These are phyloP conservation scores for Anoncus sp. DNA, from an alignment of 2,888 invertebrate genomes.

Conservation along the genomic window DNA sequence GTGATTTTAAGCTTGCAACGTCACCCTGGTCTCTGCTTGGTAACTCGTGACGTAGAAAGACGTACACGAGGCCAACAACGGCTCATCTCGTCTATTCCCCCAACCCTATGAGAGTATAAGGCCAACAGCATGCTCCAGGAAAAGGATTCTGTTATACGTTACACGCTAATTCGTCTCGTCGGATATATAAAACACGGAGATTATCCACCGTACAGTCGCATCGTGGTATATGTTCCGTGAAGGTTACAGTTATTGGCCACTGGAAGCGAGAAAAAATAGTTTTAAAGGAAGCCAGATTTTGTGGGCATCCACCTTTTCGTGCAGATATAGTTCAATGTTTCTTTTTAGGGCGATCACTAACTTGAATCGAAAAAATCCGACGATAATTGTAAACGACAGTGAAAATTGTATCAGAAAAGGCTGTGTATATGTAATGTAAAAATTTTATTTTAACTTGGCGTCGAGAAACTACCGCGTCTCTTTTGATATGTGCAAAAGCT, in stretches of 20 bases:
- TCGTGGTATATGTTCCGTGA: neutral
- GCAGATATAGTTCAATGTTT: no score
- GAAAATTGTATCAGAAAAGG: no score
- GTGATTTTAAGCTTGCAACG: slow-evolving; percentile 40
- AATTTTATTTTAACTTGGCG: no score
- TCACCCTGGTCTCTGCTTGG: neutral
- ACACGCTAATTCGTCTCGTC: slow-evolving; percentile 70
- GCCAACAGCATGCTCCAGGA: slow-evolving; percentile 59
- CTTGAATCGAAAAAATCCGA: no score
- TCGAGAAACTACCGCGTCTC: no score
- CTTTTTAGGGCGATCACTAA: no score
- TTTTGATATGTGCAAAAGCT: no score
- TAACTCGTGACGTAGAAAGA: slow-evolving; percentile 24
- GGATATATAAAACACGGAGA: slow-evolving; percentile 62
- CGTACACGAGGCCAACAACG: slow-evolving; percentile 39
- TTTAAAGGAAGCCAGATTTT: no score
- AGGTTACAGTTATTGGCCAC: slow-evolving; percentile 26
- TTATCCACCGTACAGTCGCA: neutral
- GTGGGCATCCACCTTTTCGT: no score
- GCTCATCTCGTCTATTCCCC: slow-evolving; percentile 28
- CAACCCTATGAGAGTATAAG: slow-evolving; percentile 59
- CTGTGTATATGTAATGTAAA: no score
- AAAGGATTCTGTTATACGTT: slow-evolving; percentile 65
- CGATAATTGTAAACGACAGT: no score
- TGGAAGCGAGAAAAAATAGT: neutral